Conservation (phyloP, 2,888 invertebrate genomes). For the Pammene aurita region DNA sequence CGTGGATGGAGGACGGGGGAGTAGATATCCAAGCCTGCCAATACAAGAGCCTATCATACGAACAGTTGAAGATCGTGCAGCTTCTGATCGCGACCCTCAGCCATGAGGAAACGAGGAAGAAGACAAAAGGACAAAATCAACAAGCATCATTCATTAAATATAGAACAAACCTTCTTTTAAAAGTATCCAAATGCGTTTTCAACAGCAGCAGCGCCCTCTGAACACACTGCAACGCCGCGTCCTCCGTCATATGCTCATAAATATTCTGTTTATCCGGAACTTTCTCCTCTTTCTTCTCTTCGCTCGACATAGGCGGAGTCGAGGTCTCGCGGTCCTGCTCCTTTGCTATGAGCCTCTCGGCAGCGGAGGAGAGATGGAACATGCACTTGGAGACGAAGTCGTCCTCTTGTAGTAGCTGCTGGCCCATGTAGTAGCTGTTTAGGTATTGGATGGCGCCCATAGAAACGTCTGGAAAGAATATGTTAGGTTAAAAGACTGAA, state of each 20-base stretch:
- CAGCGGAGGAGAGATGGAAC: conserved; percentile 93
- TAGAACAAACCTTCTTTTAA: conserved; percentile 86
- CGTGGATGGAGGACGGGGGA: no score
- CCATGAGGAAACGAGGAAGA: no score
- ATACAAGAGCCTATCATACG: no score
- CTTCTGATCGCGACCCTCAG: no score
- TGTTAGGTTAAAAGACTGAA: not conserved
- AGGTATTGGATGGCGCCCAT: conserved; percentile 97
- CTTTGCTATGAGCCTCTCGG: conserved; percentile 85
- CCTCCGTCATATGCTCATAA: conserved; percentile 84
- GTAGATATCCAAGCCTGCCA: no score
- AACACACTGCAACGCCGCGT: conserved; percentile 93
- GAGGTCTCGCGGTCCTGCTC: conserved; percentile 61
- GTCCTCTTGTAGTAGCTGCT: conserved; percentile 94
- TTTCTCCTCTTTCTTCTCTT: conserved; percentile 65
- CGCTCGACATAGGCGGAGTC: conserved; percentile 48
- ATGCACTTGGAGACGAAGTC: conserved; percentile 97
- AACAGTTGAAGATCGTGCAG: no score
- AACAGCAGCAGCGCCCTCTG: conserved; percentile 94
- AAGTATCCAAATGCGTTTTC: conserved; percentile 96
- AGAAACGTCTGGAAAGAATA: conserved; percentile 87
- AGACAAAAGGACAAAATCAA: not conserved
- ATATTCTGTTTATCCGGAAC: conserved; percentile 72
- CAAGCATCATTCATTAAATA: not conserved
- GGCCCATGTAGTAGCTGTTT: conserved; percentile 96